Evolutionary conservation across 1,140 invertebrate species (phyloP).

Genomic region (Caenorhabditis remanei): DNA sequence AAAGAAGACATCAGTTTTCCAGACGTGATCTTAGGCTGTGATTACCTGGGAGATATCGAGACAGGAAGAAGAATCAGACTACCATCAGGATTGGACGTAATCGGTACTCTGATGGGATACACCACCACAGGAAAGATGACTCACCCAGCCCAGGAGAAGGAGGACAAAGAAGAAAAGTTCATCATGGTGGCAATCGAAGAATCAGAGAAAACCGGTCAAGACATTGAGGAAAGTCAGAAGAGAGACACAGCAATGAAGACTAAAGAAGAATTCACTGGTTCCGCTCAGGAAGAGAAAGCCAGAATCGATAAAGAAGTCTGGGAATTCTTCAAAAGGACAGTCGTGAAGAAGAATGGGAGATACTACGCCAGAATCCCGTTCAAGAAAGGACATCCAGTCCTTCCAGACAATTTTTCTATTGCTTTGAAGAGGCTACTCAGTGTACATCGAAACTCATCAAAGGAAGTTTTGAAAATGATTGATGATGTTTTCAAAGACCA

Average conservation of each 20-base stretch:
- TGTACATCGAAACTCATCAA: neutral
- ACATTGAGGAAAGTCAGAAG: too few relatives aligned
- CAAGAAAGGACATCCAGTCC: neutral
- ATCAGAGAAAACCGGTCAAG: too few relatives aligned
- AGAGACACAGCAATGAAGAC: neutral
- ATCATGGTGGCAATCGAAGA: too few relatives aligned
- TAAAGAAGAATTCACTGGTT: neutral
- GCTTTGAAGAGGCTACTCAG: slow-evolving; percentile 46
- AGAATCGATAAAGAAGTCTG: neutral
- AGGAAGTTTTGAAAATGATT: slow-evolving; percentile 45
- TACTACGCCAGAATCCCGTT: slow-evolving; percentile 35
- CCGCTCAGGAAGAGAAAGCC: neutral
- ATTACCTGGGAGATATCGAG: neutral
- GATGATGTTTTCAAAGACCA: slow-evolving; percentile 61
- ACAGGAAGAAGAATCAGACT: neutral
- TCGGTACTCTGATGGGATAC: neutral
- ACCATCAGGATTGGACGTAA: neutral
- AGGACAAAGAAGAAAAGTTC: neutral
- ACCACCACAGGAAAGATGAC: too few relatives aligned
- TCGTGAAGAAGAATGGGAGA: slow-evolving; percentile 4
- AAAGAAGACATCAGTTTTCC: neutral
- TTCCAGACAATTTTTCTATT: slow-evolving; percentile 52
- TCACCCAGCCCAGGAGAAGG: neutral
- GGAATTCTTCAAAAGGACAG: slow-evolving; percentile 27
- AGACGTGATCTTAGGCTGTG: neutral